Conservation (phyloP, 2,113 vertebrate species). For the Holacanthus passer region DNA sequence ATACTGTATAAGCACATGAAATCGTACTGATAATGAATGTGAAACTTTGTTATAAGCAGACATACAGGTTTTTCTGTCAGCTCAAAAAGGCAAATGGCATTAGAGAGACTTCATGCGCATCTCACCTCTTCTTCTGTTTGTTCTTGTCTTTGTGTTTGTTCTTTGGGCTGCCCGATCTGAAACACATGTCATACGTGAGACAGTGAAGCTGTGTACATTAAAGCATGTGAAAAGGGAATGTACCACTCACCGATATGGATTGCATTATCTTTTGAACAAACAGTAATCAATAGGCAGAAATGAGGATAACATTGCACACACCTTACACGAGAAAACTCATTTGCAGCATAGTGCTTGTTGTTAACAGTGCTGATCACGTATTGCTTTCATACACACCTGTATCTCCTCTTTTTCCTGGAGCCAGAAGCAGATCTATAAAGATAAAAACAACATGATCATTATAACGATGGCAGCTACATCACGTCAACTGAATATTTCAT, state of each 20-base stretch:
- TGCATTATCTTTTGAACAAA: conserved; percentile 48
- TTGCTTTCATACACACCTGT: conserved; percentile 88
- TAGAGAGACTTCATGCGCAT: neutral
- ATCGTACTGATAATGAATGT: conserved; percentile 1
- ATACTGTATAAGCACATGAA: neutral
- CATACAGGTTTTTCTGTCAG: neutral
- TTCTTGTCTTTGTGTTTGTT: conserved; percentile 97
- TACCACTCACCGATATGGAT: conserved; percentile 30
- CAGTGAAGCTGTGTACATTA: conserved; percentile 23
- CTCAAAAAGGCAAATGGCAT: conserved; percentile 5
- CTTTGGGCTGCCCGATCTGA: conserved; percentile 93
- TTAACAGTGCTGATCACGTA: neutral
- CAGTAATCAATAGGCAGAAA: conserved; percentile 43
- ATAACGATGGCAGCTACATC: neutral
- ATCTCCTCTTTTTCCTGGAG: conserved; percentile 93
- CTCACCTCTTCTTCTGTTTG: conserved; percentile 96
- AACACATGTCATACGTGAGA: conserved; percentile 47
- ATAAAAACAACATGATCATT: conserved; percentile 38
- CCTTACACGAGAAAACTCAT: neutral
- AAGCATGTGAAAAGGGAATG: conserved; percentile 28
- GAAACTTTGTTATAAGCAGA: neutral
- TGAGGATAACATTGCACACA: conserved; percentile 15
- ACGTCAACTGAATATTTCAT: conserved; percentile 25
- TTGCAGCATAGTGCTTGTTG: neutral
- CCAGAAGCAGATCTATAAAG: conserved; percentile 91